Evolutionary conservation across 1,140 invertebrate species (phyloP), one percentile per base, ranked within the genome.

Genomic region (Harlomillsia oculata): DNA sequence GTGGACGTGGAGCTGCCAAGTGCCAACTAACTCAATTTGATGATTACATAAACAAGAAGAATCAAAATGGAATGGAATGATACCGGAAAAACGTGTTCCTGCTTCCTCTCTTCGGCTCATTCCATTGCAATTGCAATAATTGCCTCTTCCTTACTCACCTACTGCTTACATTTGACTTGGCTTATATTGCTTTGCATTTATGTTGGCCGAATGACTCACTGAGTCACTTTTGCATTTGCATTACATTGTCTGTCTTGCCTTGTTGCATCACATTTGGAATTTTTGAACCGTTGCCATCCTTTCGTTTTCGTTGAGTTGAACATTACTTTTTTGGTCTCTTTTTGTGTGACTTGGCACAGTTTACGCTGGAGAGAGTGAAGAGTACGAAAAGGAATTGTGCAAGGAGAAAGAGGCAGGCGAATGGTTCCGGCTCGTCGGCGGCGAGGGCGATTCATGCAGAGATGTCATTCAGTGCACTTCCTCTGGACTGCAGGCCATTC

Each of bases 391-490:
- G 69, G 88, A 91, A 72, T 77, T 94, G 51, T 94, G 89, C 73
- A 89, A 91, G 76, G 87, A 89, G 72, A 90, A 91, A 75, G 89
- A 91, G 72, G 88, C 89, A n/a, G 89, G 89, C 44, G 89, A 95
- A 74, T 94, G 89, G 87, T 94, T 95, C 75, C 80, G 90, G 67
- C 74, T 94, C 62, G 85, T 88, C 21, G 82, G 85, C 37, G 86
- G 86, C 61, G 87, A 90, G 69, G 88, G 87, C 68, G 89, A 94
- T 74, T 89, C 87, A 69, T 95, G 90, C 73, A 82, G 90, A 70
- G 89, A 94, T 77, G 90, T 95, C 64, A 93, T 94, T 68, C 89
- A 93, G 72, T 94, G 90, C 74, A 94, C 90, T 58, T 89, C 87
- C 68, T 91, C 89, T 68, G 85, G 64, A 36, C 55, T 65, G 1